phyloP scores from a whole-genome alignment of 2,888 invertebrate genomes.

The Scrobipalpa costella region DNA sequence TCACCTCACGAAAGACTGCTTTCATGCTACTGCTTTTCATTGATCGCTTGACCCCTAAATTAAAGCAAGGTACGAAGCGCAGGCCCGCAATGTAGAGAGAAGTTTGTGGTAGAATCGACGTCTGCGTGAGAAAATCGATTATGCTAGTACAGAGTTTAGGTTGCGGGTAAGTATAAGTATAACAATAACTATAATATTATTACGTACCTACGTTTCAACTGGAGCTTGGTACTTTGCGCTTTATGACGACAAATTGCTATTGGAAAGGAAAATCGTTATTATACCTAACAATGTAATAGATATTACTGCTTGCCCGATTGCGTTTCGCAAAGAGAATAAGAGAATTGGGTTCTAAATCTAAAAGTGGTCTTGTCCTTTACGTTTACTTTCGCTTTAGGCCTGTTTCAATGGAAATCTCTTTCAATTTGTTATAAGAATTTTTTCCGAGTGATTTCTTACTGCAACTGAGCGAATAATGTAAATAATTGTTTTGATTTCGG shows the following conservation, averaged over 20 bases:
- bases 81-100: slow-evolving; percentile 51
- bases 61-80: slow-evolving; percentile 35
- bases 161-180: slow-evolving; percentile 67
- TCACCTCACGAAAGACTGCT: slow-evolving; percentile 44
- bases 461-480: background rate
- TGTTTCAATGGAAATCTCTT: slow-evolving; percentile 4
- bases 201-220: slow-evolving; percentile 62
- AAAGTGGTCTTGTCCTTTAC: slow-evolving; percentile 58
- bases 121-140: slow-evolving; percentile 32
- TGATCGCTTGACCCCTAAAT: slow-evolving; percentile 36
- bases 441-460: background rate
- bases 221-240: slow-evolving; percentile 68
- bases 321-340: slow-evolving; percentile 59
- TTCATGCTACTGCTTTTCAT: slow-evolving; percentile 46
- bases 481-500: background rate
- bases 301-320: slow-evolving; percentile 63
- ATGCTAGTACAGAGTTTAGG: slow-evolving; percentile 47
- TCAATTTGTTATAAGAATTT: slow-evolving; percentile 25
- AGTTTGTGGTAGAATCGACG: background rate
- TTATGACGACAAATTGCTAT: slow-evolving; percentile 69
- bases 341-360: slow-evolving; percentile 54
- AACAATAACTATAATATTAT: slow-evolving; percentile 73
- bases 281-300: slow-evolving; percentile 43
- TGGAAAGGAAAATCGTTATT: slow-evolving; percentile 67
- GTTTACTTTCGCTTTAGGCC: background rate